Evolutionary conservation across 2,888 invertebrate species (phyloP), one percentile per base, ranked within the genome.

Genomic region (Drosophila acutilabella): DNA sequence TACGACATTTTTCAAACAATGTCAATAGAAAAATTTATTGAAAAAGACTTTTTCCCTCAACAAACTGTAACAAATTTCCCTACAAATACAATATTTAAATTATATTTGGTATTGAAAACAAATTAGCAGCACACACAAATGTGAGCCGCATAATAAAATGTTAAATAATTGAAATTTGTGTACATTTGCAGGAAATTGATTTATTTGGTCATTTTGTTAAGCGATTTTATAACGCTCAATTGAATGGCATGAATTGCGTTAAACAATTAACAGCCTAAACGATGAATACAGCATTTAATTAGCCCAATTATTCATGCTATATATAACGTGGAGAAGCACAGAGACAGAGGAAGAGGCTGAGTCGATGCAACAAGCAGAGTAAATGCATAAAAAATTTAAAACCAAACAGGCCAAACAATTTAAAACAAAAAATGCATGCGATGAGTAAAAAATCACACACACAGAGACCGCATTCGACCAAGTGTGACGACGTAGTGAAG

Each of bases 221-320:
- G 50, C 57, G 74, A 53, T 74, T 74, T 70, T 59, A 41, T 45
- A 41, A 20, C 53, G 76, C 56, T 40, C 51, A 62, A 74, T 66
- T 60, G 56, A 72, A 66, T 62, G 66, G 26, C 33, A 47, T 51
- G 44, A 76, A 66, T 68, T 66, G 68, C 45, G 45, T 78, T 68
- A 59, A 69, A 62, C 69, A 70, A 67, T 64, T 59, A 58, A 57
- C 47, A 13, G 58, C 7, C 38, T 56, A 60, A 71, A 64, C 51
- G 71, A 51, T 69, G 72, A 75, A 70, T 66, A 62, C 38, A 62
- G 45, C 60, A 65, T 76, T 85, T 79, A 85, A 85, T 85, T 85
- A 80, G 82, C 53, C 58, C 71, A 76, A 80, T 69, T 75, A 72
- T 72, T 66, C 58, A 71, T 54, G 16, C 30, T 59, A 81, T 47